phyloP scores from a whole-genome alignment of 2,797 vertebrate genomes.

The Centroberyx gerrardi region DNA sequence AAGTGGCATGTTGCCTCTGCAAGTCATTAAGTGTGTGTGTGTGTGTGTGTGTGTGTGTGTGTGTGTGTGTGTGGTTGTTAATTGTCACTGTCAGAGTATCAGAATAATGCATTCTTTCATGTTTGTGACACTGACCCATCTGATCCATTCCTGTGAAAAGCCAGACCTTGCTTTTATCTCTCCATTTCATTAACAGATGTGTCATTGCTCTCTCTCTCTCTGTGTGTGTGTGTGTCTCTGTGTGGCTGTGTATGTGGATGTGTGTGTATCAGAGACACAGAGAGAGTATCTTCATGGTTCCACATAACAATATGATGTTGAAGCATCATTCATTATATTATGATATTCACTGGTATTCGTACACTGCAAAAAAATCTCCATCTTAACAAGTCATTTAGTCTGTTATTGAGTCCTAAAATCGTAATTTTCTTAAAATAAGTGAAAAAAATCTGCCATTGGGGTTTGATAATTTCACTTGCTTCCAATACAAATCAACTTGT shows the following conservation, averaged over 20 bases:
- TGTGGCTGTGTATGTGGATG: not conserved
- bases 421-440: no score
- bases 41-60: slow-evolving; percentile 23
- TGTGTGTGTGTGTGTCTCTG: slow-evolving; percentile 16
- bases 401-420: no score
- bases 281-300: not conserved
- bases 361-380: no score
- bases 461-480: no score
- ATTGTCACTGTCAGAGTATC: slow-evolving; percentile 30
- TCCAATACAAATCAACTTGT: no score
- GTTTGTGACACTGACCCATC: slow-evolving; percentile 47
- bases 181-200: slow-evolving; percentile 41
- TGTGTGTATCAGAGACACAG: not conserved
- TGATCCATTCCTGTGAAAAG: slow-evolving; percentile 59
- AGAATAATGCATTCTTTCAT: slow-evolving; percentile 58
- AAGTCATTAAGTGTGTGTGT: slow-evolving; percentile 14
- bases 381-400: no score
- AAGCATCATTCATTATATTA: not conserved
- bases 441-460: no score
- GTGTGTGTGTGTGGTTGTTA: slow-evolving; percentile 10
- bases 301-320: not conserved
- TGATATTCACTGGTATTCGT: not conserved
- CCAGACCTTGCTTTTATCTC: slow-evolving; percentile 57
- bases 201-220: slow-evolving; percentile 8
- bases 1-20: not conserved